phyloP scores from a whole-genome alignment of 2,888 invertebrate species.

The Coecobrya sp. region DNA sequence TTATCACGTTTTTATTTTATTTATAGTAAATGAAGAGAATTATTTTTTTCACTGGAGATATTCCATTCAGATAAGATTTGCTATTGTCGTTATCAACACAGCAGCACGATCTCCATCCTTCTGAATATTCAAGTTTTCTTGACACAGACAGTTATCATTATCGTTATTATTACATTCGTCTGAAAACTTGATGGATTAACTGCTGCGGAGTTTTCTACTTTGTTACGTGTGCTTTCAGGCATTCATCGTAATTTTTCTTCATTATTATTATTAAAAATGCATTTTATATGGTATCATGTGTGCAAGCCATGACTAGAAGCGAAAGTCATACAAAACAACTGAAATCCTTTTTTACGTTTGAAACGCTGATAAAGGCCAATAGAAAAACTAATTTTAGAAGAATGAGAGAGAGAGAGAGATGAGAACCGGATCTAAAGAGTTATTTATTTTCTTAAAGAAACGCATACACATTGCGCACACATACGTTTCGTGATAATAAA shows the following conservation, averaged over 20 bases:
- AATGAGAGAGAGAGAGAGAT: slow-evolving; percentile 18
- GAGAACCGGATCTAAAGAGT: slow-evolving; percentile 59
- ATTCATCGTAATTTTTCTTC: background rate
- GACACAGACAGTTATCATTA: slow-evolving; percentile 61
- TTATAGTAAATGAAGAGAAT: background rate
- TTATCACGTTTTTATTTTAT: slow-evolving; percentile 37
- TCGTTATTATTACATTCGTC: slow-evolving; percentile 62
- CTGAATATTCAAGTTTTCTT: slow-evolving; percentile 67
- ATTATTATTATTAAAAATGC: slow-evolving; percentile 10
- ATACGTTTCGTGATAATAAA: slow-evolving; percentile 19
- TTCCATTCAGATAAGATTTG: slow-evolving; percentile 44
- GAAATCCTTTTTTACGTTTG: slow-evolving; percentile 31
- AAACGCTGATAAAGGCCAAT: slow-evolving; percentile 33
- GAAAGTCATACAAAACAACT: background rate
- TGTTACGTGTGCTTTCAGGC: slow-evolving; percentile 55
- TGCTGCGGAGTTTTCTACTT: slow-evolving; percentile 40
- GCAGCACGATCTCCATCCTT: slow-evolving; percentile 24
- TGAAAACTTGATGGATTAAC: slow-evolving; percentile 76
- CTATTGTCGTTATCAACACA: slow-evolving; percentile 56
- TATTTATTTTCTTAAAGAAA: slow-evolving; percentile 49
- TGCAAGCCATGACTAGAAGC: slow-evolving; percentile 11
- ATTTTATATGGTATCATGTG: slow-evolving; percentile 2
- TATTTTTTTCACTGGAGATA: slow-evolving; percentile 46
- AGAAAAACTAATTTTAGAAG: slow-evolving; percentile 62
- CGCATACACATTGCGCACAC: background rate